Base-by-base conservation (phyloP, 2,888 invertebrate genomes). In the Philereme vetulata region DNA sequence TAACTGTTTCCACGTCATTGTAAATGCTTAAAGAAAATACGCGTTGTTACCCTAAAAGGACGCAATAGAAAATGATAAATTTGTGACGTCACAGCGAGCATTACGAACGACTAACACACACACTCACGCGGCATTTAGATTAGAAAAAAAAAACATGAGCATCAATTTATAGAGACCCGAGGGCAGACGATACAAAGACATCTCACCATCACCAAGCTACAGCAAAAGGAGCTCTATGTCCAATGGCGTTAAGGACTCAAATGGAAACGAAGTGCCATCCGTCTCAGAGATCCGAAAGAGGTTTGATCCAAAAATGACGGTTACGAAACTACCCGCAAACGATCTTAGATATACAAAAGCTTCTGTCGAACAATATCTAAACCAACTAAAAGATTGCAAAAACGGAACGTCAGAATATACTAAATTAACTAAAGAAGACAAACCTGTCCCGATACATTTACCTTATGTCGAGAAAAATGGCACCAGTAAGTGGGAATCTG, bases 201-300 rank as follows among this genome's bases (percentile, higher is more conserved):
- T 73, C 53, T 86, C 90, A 11, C 85, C 90, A 21, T 76, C 83
- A 51, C 69, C 82, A 38, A 76, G 84, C 72, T 88, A 88, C 85
- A 80, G 79, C 77, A 88, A 90, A 76, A 76, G 86, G 54, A 79
- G 74, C 73, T 85, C 86, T 53, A 83, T 87, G 82, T 71, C 80
- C 33, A 90, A 93, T 71, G 92, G 92, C 45, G 78, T 84, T 49
- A 93, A 93, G 70, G 94, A 94, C 76, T 93, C 90, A 66, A 94
- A 94, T 76, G 94, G 94, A 10, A 94, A 94, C 74, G 92, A 93
- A 67, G 87, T 92, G 62, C 91, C 93, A 4, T 93, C 94, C 4
- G 94, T 94, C 4, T 93, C 93, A 1, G 94, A 94, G 70, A 93
- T 94, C 56, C 82, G 94, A 60, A 93, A 93, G 72, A 88, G 91